These are phyloP conservation scores for Sebastolobus altivelis DNA, from an alignment of 2,797 vertebrate genomes.

Conservation along the genomic window DNA sequence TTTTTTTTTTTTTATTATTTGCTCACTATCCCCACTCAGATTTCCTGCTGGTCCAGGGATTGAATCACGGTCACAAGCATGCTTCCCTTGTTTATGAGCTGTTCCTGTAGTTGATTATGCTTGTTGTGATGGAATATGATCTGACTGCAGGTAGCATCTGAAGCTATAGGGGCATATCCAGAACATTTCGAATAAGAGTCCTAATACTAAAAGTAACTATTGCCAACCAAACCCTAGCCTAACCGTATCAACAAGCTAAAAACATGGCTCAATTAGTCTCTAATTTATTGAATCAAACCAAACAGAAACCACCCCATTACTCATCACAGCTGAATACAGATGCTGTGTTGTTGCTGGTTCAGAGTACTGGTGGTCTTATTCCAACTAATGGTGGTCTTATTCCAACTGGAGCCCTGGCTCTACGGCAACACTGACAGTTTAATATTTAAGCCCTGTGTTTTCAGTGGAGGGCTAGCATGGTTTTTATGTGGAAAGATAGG, in stretches of 20 bases:
- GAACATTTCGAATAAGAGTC: neutral
- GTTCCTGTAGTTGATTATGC: neutral
- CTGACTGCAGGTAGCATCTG: neutral
- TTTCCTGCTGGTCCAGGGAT: neutral
- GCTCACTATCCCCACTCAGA: neutral
- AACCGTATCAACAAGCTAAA: neutral
- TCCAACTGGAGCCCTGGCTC: slow-evolving; percentile 28
- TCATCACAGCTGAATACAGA: slow-evolving; percentile 27
- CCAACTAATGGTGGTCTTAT: slow-evolving; percentile 41
- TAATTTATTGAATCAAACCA: slow-evolving; percentile 13
- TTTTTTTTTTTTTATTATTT: neutral
- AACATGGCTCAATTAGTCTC: slow-evolving; percentile 4
- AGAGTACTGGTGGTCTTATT: slow-evolving; percentile 39
- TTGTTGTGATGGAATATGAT: slow-evolving; percentile 7
- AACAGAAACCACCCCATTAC: slow-evolving; percentile 20
- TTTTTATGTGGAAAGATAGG: slow-evolving; percentile 58
- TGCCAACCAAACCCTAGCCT: neutral
- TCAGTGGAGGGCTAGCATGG: slow-evolving; percentile 21
- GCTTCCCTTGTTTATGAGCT: neutral
- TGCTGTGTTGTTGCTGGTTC: slow-evolving; percentile 26
- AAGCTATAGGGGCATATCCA: neutral
- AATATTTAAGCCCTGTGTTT: slow-evolving; percentile 43
- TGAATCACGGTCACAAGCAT: neutral
- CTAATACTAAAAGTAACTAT: neutral
- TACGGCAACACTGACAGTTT: slow-evolving; percentile 24